Base-by-base conservation (phyloP, 2,113 vertebrate species). In the Misgurnus anguillicaudatus region DNA sequence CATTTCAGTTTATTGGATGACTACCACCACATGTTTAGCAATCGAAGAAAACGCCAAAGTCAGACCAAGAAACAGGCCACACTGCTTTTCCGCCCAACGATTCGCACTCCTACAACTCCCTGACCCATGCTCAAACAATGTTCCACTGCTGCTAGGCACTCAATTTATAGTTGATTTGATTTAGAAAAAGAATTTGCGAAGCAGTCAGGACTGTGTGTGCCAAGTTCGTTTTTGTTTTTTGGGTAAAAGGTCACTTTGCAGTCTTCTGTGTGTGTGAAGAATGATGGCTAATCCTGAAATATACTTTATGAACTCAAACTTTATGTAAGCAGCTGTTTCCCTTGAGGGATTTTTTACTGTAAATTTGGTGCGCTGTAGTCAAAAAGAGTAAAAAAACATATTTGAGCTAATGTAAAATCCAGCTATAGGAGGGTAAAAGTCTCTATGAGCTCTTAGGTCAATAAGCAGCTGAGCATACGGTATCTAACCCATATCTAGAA, bases 281-380 rank as follows among this genome's bases (percentile, higher is more conserved):
- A 14, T 9, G 41, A 47, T 60, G 10, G 71, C 39, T 62, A 72
- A 71, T 64, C 61, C 69, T 31, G 24, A 31, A 31, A 31, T 31
- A 57, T 69, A 62, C 70, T 55, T 80, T 67, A 68, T 71, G 21
- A 68, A 58, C 55, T 64, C 19, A 38, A 74, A 79, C 65, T 67
- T 87, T 84, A 31, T 31, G 24, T 86, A 53, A 86, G 83, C 79
- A 86, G 83, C 85, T 85, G 82, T 58, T 85, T 31, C 24, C 83
- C 84, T 82, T 69, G 78, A n/a, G 64, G 17, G 10, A 60, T 21
- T 24, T 47, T 62, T 73, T 11, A 7, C 31, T 57, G 76, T 81
- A 84, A 86, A 82, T 81, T 75, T 76, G 80, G 63, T 75, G 76
- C 9, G 68, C 21, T 73, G 64, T 74, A 57, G 75, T 78, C 78